phyloP scores from a whole-genome alignment of 2,888 invertebrate genomes.

The Hypsopygia costalis region DNA sequence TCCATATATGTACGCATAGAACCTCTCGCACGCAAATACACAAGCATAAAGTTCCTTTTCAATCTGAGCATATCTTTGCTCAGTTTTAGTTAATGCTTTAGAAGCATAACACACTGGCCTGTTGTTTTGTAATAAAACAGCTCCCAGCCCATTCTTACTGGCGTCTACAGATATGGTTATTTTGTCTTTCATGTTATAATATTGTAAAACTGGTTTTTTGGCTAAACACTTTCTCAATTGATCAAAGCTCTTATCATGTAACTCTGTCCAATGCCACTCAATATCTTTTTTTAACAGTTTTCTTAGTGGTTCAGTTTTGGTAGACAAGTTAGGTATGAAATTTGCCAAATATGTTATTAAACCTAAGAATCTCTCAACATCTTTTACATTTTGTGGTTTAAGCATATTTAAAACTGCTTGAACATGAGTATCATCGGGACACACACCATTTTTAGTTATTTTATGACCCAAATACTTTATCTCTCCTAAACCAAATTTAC shows the following conservation, averaged over 20 bases:
- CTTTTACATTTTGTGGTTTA: slow-evolving; percentile 17
- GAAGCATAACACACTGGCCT: slow-evolving; percentile 22
- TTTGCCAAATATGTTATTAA: slow-evolving; percentile 22
- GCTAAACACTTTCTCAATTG: no score
- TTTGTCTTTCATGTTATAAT: slow-evolving; percentile 17
- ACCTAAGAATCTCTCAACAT: slow-evolving; percentile 21
- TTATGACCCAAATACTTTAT: neutral
- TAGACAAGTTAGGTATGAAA: slow-evolving; percentile 23
- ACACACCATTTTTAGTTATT: neutral
- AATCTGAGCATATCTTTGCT: slow-evolving; percentile 6
- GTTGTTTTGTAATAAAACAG: slow-evolving; percentile 18
- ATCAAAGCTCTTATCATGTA: slow-evolving; percentile 13
- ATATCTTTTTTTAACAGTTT: slow-evolving; percentile 21
- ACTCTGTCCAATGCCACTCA: slow-evolving; percentile 20
- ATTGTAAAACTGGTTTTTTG: slow-evolving; percentile 19
- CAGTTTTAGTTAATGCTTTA: slow-evolving; percentile 16
- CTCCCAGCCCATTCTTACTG: slow-evolving; percentile 22
- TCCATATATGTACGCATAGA: slow-evolving; percentile 18
- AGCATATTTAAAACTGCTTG: slow-evolving; percentile 22
- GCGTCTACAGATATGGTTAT: slow-evolving; percentile 15
- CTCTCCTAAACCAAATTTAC: neutral
- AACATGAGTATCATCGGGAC: slow-evolving; percentile 19
- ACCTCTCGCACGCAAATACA: slow-evolving; percentile 20
- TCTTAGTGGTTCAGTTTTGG: slow-evolving; percentile 16
- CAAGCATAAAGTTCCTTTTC: slow-evolving; percentile 21